Percentiles rank a stretch among this genome's conserved stretches.
Conservation (phyloP, 2,113 vertebrate species). For the Platanista minor region DNA sequence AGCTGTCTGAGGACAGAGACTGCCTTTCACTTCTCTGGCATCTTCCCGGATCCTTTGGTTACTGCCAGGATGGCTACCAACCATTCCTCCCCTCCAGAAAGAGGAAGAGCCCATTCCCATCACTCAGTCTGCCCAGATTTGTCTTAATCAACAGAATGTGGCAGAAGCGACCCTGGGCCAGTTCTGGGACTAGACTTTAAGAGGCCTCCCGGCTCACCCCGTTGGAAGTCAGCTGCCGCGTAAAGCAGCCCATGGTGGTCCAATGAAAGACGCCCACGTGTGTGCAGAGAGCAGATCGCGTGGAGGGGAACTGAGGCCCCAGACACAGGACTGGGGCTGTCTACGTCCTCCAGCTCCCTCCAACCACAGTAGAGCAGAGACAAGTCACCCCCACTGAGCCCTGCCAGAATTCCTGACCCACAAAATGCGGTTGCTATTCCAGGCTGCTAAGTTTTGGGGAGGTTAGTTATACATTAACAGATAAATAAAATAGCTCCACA, state of each 20-base stretch:
- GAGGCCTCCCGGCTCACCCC: neutral
- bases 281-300: neutral
- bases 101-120: neutral
- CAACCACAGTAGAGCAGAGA: neutral
- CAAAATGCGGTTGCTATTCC: accelerated
- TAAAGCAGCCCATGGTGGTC: neutral
- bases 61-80: neutral
- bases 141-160: neutral
- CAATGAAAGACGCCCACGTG: accelerated
- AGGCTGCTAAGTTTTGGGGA: neutral
- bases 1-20: neutral
- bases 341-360: neutral
- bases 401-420: neutral
- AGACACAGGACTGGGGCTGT: accelerated
- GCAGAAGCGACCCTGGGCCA: neutral
- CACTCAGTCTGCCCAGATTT: neutral
- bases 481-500: accelerated
- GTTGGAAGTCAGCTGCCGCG: neutral
- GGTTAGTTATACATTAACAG: neutral
- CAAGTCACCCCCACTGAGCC: too few species aligned
- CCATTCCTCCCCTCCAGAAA: neutral
- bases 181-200: neutral
- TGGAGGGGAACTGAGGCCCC: neutral
- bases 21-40: neutral
- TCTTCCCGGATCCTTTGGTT: neutral